phyloP scores from a whole-genome alignment of 2,797 vertebrate genomes.

The Adelosebastes latens region DNA sequence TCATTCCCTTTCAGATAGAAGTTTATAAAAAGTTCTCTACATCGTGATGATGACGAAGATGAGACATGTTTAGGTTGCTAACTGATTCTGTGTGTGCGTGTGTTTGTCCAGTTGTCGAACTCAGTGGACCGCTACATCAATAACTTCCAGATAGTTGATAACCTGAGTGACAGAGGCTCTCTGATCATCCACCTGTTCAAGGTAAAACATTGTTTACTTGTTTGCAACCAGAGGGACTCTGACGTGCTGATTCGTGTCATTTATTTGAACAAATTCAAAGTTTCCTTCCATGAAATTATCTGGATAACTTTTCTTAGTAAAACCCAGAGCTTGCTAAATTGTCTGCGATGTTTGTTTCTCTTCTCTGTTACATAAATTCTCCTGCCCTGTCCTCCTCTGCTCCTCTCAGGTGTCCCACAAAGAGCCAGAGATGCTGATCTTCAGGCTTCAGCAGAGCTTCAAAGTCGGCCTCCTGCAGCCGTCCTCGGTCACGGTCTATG shows the following conservation, averaged over 20 bases:
- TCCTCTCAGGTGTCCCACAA: conserved; percentile 74
- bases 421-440: conserved; percentile 76
- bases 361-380: not conserved
- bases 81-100: not conserved
- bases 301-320: not conserved
- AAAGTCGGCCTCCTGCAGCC: conserved; percentile 84
- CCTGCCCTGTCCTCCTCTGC: not conserved
- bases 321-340: not conserved
- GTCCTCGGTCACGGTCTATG: conserved; percentile 75
- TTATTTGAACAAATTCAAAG: not conserved
- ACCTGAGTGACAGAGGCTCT: conserved; percentile 83
- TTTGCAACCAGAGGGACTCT: not conserved
- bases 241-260: not conserved
- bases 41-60: not conserved
- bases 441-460: conserved; percentile 82
- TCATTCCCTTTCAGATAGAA: not conserved
- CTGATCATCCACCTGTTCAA: conserved; percentile 85
- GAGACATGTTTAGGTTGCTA: not conserved
- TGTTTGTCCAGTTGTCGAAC: conserved; percentile 73
- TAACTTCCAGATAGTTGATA: conserved; percentile 81
- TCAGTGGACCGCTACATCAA: conserved; percentile 83
- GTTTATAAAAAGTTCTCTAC: not conserved
- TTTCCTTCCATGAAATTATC: not conserved
- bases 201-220: conserved; percentile 57
- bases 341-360: not conserved